Percentiles rank a stretch among this genome's conserved stretches.
Evolutionary conservation across 2,888 invertebrate genomes (phyloP).

Genomic region (Galeopsomyia nigrocyanea): DNA sequence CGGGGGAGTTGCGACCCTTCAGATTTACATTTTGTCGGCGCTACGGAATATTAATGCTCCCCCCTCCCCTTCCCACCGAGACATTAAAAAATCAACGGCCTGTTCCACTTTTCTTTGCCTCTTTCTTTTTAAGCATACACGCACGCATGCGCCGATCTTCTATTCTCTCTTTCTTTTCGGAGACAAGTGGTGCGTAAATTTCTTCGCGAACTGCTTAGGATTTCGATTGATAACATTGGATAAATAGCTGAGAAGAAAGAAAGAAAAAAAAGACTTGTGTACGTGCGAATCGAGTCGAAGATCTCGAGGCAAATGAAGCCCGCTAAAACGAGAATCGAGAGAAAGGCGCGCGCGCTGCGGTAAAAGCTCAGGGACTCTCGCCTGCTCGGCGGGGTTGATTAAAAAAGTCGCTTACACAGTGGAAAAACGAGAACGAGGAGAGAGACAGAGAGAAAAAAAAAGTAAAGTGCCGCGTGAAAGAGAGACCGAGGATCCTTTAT

Average conservation of each 20-base stretch:
- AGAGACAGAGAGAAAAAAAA: not conserved
- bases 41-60: constrained; percentile 54
- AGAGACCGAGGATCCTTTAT: constrained; percentile 35
- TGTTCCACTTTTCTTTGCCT: constrained; percentile 28
- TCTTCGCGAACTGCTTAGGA: no score
- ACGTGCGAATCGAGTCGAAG: constrained; percentile 7
- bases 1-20: constrained; percentile 40
- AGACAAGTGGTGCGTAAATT: no score
- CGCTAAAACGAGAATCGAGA: not conserved
- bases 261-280: no score
- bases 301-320: constrained; percentile 22
- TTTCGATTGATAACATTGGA: no score
- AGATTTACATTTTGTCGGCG: constrained; percentile 54
- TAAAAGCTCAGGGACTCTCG: not conserved
- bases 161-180: not conserved
- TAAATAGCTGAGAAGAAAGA: no score
- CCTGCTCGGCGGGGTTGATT: constrained; percentile 23
- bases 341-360: not conserved
- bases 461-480: not conserved
- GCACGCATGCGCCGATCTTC: not conserved
- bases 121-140: constrained; percentile 12
- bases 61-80: constrained; percentile 35
- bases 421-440: not conserved
- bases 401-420: constrained; percentile 40
- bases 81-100: constrained; percentile 53